Base-by-base conservation (phyloP, 2,113 vertebrate species). In the Barbus barbus region DNA sequence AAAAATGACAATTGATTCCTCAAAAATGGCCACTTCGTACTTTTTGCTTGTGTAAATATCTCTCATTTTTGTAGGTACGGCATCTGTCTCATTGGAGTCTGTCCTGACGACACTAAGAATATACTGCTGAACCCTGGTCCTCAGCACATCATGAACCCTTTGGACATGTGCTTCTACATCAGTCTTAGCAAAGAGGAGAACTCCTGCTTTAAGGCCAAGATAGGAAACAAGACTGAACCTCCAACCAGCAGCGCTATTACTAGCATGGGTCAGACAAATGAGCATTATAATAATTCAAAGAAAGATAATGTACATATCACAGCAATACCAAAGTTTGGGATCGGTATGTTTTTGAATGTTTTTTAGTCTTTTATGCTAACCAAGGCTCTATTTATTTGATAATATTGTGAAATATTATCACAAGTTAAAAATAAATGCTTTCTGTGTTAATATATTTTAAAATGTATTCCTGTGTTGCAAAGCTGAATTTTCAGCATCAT, bases 151-250 rank as follows among this genome's bases (percentile, higher is more conserved):
- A 95, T 96, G 95, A 91, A 93, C 13, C 83, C 90, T 46, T 92
- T 92, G 0, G 95, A 96, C 87, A 95, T 89, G 5, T 96, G 95
- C 88, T 95, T 94, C 88, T 96, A 95, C 88, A 95, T 96, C 89
- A 95, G 94, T 84, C 92, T 95, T 85, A 95, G 93, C 83, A 95
- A 96, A 86, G 95, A 96, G 87, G 95, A 96, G 87, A 95, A 96
- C 89, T 94, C 94, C 0, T 93, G 93, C 20, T 94, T 96, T 67
- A 90, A 93, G 56, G 92, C 90, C 51, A 92, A 94, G 80, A 89
- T 86, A 73, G 91, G 94, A 94, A 90, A 94, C 85, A 94, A 65
- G 38, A 72, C 92, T 2, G 92, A 93, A 28, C 92, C 95, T 41
- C 95, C 95, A 0, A 93, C 95, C 3, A 94, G 95, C 90, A 95